Base-by-base conservation (phyloP, 2,888 invertebrate species). In the Drosophila stalkeri region DNA sequence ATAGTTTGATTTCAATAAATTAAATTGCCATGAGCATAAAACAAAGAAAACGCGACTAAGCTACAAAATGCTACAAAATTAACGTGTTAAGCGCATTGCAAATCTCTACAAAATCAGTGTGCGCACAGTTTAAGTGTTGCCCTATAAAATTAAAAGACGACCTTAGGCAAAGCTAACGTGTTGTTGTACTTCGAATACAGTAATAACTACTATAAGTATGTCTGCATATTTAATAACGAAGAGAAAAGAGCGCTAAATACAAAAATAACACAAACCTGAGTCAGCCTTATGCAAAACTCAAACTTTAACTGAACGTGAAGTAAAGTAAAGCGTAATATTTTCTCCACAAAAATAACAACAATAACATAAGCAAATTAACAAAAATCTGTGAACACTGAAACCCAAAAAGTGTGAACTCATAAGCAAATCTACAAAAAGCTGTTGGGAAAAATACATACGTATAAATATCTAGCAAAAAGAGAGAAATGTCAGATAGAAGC, bases 351-450 rank as follows among this genome's bases (percentile, higher is more conserved):
- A 69, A 60, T 44, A 57, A 46, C 65, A 61, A 27, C 31, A 57
- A 54, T 61, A 69, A 57, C 46, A 55, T 54, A 54, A 70, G 54
- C 49, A 59, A 64, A 20, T 74, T 69, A 73, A 70, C 57, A 65
- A 72, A 72, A 63, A 55, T 62, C 52, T 47, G 18, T 66, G 74
- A 68, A 66, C 78, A 78, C 72, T 79, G 75, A 81, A 80, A 77
- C 65, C 72, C 80, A 77, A 74, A 78, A 82, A 65, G 74, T 77
- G 78, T 64, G 64, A 72, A 79, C 57, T 43, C 33, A 33, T 54
- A 35, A 63, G 67, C 67, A 65, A 61, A 65, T 71, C 75, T 75
- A 67, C 72, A 65, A 55, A 56, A 56, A 1, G 46, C 51, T 60
- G 59, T 66, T 52, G 18, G 35, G 64, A 65, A 75, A 66, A 47